These are phyloP conservation scores for Dryobota labecula DNA, from an alignment of 2,888 invertebrate species.

Conservation along the genomic window DNA sequence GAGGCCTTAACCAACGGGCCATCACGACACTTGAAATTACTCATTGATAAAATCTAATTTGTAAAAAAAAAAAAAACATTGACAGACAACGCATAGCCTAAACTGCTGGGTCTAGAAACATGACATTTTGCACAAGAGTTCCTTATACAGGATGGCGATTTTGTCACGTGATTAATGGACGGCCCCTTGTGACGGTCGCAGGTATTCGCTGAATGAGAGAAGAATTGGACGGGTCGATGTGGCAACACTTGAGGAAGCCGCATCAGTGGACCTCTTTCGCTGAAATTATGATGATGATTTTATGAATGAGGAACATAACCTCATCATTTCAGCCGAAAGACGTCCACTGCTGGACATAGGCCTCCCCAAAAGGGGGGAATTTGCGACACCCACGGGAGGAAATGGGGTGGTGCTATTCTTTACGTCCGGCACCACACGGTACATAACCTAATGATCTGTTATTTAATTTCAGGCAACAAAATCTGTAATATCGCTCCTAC, in stretches of 20 bases:
- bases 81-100: too few relatives aligned
- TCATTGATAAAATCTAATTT: neutral
- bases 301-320: neutral
- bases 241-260: neutral
- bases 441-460: neutral
- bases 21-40: too few relatives aligned
- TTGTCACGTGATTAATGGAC: too few relatives aligned
- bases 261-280: neutral
- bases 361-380: too few relatives aligned
- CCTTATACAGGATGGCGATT: too few relatives aligned
- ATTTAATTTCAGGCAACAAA: slow-evolving; percentile 94
- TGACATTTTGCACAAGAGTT: neutral
- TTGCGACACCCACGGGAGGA: too few relatives aligned
- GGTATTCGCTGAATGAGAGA: neutral
- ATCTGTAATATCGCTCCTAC: slow-evolving; percentile 97
- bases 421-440: too few relatives aligned
- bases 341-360: too few relatives aligned
- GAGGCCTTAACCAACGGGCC: too few relatives aligned
- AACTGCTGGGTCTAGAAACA: neutral
- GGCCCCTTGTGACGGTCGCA: neutral
- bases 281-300: neutral
- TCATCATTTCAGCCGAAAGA: too few relatives aligned
- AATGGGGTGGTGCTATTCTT: too few relatives aligned
- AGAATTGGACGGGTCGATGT: neutral
- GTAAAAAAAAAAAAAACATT: too few relatives aligned